Conservation (phyloP, 2,113 vertebrate genomes). For the Condylura cristata region DNA sequence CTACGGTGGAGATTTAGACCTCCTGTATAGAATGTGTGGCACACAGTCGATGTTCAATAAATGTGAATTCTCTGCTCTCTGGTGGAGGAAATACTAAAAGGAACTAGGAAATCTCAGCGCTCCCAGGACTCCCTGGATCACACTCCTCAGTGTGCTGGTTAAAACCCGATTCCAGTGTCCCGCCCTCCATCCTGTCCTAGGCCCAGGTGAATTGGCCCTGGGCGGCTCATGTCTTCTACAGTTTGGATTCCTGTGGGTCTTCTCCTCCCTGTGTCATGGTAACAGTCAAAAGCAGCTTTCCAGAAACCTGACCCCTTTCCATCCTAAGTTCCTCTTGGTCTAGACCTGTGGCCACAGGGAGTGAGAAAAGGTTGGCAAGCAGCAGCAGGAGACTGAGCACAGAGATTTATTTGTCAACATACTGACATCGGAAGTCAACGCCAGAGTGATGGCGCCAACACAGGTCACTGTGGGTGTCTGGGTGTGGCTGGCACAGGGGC, state of each 20-base stretch:
- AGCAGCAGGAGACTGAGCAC: background rate
- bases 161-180: background rate
- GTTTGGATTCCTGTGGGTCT: background rate
- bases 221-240: background rate
- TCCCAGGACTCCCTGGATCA: background rate
- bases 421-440: background rate
- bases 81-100: background rate
- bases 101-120: accelerated
- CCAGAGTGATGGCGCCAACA: background rate
- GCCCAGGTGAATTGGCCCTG: background rate
- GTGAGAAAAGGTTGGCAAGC: background rate
- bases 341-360: background rate
- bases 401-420: background rate
- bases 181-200: background rate
- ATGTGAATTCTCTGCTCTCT: background rate
- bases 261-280: background rate
- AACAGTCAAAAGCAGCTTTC: background rate
- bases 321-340: background rate
- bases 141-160: background rate
- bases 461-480: background rate
- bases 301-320: background rate
- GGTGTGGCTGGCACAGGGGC: background rate
- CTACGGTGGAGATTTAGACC: background rate
- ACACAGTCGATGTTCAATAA: background rate
- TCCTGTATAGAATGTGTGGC: background rate